phyloP scores from a whole-genome alignment of 2,888 invertebrate genomes.

The Trachelus iudaicus region DNA sequence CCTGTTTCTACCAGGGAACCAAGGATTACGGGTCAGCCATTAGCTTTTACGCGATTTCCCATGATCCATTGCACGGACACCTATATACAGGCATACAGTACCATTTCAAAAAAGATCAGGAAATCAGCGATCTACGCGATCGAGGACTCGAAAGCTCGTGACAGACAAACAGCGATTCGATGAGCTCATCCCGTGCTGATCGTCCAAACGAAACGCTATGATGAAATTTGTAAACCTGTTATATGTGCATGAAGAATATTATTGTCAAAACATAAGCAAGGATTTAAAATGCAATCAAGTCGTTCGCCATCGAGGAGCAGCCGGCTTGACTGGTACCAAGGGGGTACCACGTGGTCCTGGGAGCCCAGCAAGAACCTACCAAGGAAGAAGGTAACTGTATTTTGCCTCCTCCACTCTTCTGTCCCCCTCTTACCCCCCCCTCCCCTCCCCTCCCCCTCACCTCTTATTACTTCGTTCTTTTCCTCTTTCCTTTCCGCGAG shows the following conservation, averaged over 20 bases:
- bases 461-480: constrained; percentile 7
- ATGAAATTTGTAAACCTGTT: not conserved
- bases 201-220: not conserved
- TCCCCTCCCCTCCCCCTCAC: constrained; percentile 4
- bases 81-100: not conserved
- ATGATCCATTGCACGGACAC: not conserved
- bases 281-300: not conserved
- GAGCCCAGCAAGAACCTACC: constrained; percentile 34
- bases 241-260: not conserved
- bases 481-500: constrained; percentile 17
- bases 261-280: not conserved
- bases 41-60: not conserved
- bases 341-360: not conserved
- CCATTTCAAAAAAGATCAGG: too few relatives aligned
- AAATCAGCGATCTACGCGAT: too few relatives aligned
- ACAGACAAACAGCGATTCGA: not conserved
- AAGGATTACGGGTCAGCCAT: not conserved
- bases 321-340: constrained; percentile 4
- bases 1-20: not conserved
- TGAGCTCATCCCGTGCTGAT: not conserved
- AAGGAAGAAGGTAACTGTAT: constrained; percentile 43
- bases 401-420: constrained; percentile 41
- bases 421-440: constrained; percentile 19
- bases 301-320: not conserved
- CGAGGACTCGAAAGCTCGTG: not conserved